These are phyloP conservation scores for Atta cephalotes DNA, from an alignment of 1,140 invertebrate species.

Conservation along the genomic window DNA sequence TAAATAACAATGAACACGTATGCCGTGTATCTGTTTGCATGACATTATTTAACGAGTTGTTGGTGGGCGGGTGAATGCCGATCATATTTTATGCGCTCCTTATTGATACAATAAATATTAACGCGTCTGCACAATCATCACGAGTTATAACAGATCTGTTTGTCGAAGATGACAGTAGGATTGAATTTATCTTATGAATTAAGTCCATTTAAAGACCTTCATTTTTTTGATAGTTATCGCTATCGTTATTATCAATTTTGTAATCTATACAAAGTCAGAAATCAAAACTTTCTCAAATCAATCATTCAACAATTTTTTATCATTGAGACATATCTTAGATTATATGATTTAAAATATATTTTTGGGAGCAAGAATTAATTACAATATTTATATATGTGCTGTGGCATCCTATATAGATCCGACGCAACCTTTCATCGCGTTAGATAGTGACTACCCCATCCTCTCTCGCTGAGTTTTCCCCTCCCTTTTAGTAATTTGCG, in stretches of 20 bases:
- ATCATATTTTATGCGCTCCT: conserved; percentile 59
- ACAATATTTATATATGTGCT: conserved; percentile 30
- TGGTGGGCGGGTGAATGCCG: conserved; percentile 1
- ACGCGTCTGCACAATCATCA: conserved; percentile 75
- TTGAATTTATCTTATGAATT: neutral
- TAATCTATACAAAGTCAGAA: neutral
- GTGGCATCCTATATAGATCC: conserved; percentile 45
- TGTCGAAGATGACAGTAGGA: conserved; percentile 15
- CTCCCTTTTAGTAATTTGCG: conserved; percentile 20
- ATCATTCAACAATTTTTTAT: neutral
- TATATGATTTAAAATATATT: neutral
- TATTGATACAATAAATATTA: conserved; percentile 73
- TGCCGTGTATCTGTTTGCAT: conserved; percentile 60
- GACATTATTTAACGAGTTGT: conserved; percentile 53
- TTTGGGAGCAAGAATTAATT: neutral
- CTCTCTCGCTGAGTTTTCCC: conserved; percentile 18
- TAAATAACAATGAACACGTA: conserved; percentile 72
- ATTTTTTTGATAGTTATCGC: neutral
- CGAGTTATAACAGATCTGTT: conserved; percentile 71
- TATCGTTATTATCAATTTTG: too few relatives aligned
- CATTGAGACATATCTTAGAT: neutral
- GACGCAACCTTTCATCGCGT: conserved; percentile 11
- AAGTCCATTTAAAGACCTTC: neutral
- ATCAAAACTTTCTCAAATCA: neutral
- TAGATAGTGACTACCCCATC: conserved; percentile 17